Base-by-base conservation (phyloP, 2,113 vertebrate species). In the Bostrychus sinensis region DNA sequence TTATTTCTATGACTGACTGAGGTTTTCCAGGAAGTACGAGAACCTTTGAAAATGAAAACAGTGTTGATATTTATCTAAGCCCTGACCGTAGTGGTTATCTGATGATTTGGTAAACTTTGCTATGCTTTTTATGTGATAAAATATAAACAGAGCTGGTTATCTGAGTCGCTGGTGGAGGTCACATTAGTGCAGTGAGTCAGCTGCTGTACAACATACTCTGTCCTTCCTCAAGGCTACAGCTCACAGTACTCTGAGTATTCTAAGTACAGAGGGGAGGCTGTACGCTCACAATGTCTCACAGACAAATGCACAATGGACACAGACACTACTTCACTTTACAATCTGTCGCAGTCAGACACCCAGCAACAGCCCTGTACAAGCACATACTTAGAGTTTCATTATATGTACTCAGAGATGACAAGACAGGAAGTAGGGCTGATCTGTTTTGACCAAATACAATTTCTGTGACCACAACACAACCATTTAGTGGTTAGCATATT, bases 261-360 rank as follows among this genome's bases (percentile, higher is more conserved):
- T 39, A 65, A 20, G 72, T 55, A 86, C 76, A 80, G 72, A 85
- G 60, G 37, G 56, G 51, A 2, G 17, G 36, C 65, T 81, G 82
- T 76, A 75, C 77, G 77, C 59, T 81, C 61, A 83, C 75, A 74
- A 67, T 26, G 63, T 72, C 64, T 64, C 61, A 56, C 19, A 70
- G 55, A 63, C 23, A 14, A 36, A n/a, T 23, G 34, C 28, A 62
- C 8, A 10, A 39, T 16, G 19, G 45, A 61, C 28, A 54, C 30
- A 34, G 10, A 78, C 56, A 73, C 54, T 54, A 60, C 30, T 56
- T 70, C 60, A 1, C 62, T 37, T 67, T 61, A 76, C 50, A 65
- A 30, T 22, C 30, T 17, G 69, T 45, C 59, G 48, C 3, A 23
- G 42, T 67, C 55, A 56, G 54, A n/a, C n/a, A n/a, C n/a, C n/a